phyloP scores from a whole-genome alignment of 2,888 invertebrate species.

The Sthenelais limicola region DNA sequence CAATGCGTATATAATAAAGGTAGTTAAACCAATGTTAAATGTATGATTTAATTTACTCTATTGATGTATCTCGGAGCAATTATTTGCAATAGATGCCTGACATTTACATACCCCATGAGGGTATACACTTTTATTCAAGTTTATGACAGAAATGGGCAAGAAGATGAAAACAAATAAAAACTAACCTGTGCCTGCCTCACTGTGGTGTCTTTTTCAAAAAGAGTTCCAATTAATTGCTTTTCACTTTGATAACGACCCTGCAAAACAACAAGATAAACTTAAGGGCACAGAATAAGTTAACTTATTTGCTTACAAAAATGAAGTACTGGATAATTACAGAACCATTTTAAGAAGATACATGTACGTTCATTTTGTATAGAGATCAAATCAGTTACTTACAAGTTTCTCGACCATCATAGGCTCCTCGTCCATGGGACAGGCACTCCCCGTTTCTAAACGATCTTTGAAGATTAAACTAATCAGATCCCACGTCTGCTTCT shows the following conservation, averaged over 20 bases:
- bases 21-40: too few relatives aligned
- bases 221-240: constrained; percentile 76
- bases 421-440: constrained; percentile 37
- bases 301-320: not conserved
- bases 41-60: too few relatives aligned
- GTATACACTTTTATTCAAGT: too few relatives aligned
- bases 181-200: constrained; percentile 74
- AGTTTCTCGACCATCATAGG: constrained; percentile 46
- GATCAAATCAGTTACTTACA: constrained; percentile 43
- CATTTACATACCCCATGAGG: too few relatives aligned
- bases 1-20: too few relatives aligned
- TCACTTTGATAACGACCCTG: constrained; percentile 75
- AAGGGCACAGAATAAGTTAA: not conserved
- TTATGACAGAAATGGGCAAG: too few relatives aligned
- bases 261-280: constrained; percentile 30
- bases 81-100: too few relatives aligned
- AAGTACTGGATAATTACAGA: not conserved
- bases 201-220: constrained; percentile 76
- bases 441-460: constrained; percentile 76
- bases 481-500: constrained; percentile 91
- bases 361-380: too few relatives aligned
- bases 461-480: constrained; percentile 87
- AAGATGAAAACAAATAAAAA: constrained; percentile 5
- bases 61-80: too few relatives aligned
- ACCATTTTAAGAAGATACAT: too few relatives aligned